These are phyloP conservation scores for Invenusta paracnida DNA, from an alignment of 2,888 invertebrate genomes.

Conservation along the genomic window DNA sequence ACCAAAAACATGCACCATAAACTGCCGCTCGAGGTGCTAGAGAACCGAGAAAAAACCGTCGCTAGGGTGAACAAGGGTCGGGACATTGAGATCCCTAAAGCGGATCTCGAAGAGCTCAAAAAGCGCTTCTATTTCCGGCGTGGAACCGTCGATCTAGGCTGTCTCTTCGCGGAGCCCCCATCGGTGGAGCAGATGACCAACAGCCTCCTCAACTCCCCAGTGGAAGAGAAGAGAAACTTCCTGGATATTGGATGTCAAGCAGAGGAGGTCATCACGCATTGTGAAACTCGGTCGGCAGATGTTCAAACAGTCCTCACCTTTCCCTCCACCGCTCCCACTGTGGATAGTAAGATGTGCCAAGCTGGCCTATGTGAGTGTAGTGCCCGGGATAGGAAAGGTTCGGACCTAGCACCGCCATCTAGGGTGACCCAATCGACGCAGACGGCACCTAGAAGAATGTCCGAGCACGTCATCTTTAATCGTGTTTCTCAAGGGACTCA, in stretches of 20 bases:
- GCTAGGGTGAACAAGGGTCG: not conserved
- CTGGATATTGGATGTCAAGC: not conserved
- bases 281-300: not conserved
- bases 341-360: not conserved
- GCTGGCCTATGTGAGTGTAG: not conserved
- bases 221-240: not conserved
- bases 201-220: not conserved
- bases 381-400: not conserved
- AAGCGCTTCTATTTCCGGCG: not conserved
- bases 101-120: not conserved
- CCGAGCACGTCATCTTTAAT: not conserved
- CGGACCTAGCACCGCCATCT: not conserved
- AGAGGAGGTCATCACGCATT: not conserved
- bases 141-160: not conserved
- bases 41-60: not conserved
- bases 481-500: not conserved
- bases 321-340: not conserved
- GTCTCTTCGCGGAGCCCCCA: not conserved
- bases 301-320: not conserved
- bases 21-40: not conserved
- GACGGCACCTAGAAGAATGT: not conserved
- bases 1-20: not conserved
- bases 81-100: not conserved
- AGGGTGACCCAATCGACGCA: not conserved
- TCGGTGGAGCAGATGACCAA: not conserved